These are phyloP conservation scores for Patella caerulea DNA, from an alignment of 2,888 invertebrate species.

Conservation along the genomic window DNA sequence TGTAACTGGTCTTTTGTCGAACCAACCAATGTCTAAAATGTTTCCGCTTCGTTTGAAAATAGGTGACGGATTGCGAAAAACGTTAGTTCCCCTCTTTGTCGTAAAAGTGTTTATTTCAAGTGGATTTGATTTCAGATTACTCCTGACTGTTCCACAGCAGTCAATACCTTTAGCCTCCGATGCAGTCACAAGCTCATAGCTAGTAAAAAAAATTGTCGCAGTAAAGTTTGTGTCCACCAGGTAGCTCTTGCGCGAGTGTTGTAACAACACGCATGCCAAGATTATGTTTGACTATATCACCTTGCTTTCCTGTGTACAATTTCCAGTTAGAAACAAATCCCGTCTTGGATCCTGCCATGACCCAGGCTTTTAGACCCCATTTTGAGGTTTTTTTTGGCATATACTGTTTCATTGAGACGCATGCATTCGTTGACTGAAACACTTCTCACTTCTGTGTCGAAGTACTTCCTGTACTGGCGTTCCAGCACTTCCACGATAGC, in stretches of 20 bases:
- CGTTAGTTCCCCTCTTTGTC: neutral
- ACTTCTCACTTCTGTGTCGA: neutral
- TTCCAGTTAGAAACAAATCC: conserved; percentile 1
- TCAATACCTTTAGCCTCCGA: neutral
- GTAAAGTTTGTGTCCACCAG: conserved; percentile 1
- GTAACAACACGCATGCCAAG: neutral
- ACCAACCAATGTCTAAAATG: neutral
- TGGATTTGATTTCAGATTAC: neutral
- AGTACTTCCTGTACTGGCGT: too few relatives aligned
- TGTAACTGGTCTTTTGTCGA: neutral
- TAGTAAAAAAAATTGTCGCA: conserved; percentile 1
- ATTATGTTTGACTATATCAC: neutral
- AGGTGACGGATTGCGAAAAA: neutral
- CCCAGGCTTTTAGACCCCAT: neutral
- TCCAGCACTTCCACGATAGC: too few relatives aligned
- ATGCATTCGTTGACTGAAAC: neutral
- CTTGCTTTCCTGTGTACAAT: neutral
- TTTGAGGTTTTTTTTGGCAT: neutral
- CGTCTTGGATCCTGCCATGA: neutral
- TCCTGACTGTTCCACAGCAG: conserved; percentile 1
- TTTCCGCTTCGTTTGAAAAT: neutral
- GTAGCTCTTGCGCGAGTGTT: neutral
- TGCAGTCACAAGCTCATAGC: neutral
- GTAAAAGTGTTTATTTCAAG: neutral
- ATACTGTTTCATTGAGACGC: neutral